These are phyloP conservation scores for Cryptomyrus ogoouensis DNA, from an alignment of 2,113 vertebrate genomes.

Conservation along the genomic window DNA sequence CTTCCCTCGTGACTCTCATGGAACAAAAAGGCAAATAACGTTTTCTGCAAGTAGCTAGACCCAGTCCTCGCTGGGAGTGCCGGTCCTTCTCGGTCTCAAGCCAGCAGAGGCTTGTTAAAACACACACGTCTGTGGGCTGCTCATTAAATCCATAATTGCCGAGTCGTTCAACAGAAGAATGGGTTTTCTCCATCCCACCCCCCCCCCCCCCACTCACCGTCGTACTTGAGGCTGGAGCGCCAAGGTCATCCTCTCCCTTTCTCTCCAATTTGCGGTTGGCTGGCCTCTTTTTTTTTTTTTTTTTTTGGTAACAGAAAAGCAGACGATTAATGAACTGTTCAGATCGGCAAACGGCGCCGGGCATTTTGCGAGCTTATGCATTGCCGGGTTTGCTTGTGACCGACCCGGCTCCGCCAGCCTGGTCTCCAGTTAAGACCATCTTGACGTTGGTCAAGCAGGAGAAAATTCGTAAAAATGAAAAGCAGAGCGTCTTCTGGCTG, in stretches of 20 bases:
- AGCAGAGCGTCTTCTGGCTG: background rate
- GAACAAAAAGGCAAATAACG: background rate
- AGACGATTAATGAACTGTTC: background rate
- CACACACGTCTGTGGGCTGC: slow-evolving; percentile 23
- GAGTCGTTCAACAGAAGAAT: slow-evolving; percentile 31
- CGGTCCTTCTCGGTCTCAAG: slow-evolving; percentile 40
- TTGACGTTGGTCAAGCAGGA: background rate
- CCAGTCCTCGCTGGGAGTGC: slow-evolving; percentile 21
- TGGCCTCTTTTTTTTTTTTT: background rate
- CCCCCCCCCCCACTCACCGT: background rate
- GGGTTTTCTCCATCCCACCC: slow-evolving; percentile 11
- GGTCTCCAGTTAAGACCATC: background rate
- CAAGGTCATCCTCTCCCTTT: slow-evolving; percentile 2
- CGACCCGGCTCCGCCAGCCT: background rate
- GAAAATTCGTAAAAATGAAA: background rate
- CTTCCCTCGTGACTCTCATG: background rate
- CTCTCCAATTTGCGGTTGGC: background rate
- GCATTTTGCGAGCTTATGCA: background rate
- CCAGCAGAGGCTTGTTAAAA: slow-evolving; percentile 34
- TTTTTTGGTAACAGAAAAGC: background rate
- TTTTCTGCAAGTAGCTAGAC: background rate
- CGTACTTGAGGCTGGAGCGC: background rate
- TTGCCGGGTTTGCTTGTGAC: background rate
- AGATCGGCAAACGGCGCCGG: background rate
- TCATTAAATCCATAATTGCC: slow-evolving; percentile 46